A percentile compares a stretch with the other conserved stretches of the same genome.
These are phyloP conservation scores for Emesis furor DNA, from an alignment of 2,888 invertebrate genomes.

Conservation along the genomic window DNA sequence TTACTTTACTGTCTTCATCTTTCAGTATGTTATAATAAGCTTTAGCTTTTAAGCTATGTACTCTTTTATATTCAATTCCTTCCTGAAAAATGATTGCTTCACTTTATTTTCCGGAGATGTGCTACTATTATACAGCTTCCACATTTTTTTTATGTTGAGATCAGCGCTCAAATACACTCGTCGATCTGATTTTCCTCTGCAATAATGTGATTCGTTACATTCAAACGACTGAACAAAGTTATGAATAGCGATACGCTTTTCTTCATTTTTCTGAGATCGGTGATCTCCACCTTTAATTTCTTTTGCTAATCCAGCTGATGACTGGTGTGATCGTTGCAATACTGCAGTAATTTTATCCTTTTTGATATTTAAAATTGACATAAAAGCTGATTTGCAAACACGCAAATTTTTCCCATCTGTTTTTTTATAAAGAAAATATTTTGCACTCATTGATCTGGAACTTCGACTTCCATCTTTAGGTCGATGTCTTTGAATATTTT, in stretches of 20 bases:
- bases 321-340: conserved; percentile 29
- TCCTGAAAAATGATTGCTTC: conserved; percentile 18
- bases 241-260: conserved; percentile 16
- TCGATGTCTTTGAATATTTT: conserved; percentile 32
- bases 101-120: conserved; percentile 25
- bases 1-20: conserved; percentile 10
- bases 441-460: neutral
- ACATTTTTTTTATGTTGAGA: conserved; percentile 32
- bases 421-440: conserved; percentile 14
- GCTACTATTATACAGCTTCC: conserved; percentile 15
- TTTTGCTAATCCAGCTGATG: conserved; percentile 27
- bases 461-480: conserved; percentile 23
- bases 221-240: conserved; percentile 24
- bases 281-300: conserved; percentile 23
- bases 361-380: conserved; percentile 23
- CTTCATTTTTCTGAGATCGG: conserved; percentile 25
- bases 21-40: conserved; percentile 29
- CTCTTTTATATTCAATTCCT: conserved; percentile 24
- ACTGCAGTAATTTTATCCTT: conserved; percentile 26
- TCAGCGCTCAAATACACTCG: conserved; percentile 7
- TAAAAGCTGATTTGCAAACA: conserved; percentile 19
- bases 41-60: conserved; percentile 19
- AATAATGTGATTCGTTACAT: conserved; percentile 16
- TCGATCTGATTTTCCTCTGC: neutral
- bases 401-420: conserved; percentile 21